Evolutionary conservation across 2,113 vertebrate genomes (phyloP).

Genomic region (Cygnus buccinator): DNA sequence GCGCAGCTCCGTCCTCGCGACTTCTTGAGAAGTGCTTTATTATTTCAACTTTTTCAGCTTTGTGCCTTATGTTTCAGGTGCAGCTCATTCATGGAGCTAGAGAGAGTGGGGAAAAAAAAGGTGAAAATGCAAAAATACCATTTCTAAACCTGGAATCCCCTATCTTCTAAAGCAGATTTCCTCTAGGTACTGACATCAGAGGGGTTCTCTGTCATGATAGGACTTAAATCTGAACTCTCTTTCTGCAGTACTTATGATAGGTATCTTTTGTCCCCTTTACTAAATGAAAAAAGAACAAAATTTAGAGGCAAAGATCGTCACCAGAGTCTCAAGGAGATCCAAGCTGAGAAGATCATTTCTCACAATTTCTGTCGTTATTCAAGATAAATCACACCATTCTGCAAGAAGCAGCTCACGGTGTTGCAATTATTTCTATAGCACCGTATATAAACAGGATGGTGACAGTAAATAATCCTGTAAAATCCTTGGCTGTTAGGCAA

Average conservation of each 20-base stretch:
- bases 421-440: not conserved
- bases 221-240: not conserved
- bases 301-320: not conserved
- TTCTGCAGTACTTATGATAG: not conserved
- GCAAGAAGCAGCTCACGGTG: not conserved
- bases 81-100: not conserved
- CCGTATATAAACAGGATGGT: not conserved
- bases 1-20: no score
- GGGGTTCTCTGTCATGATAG: not conserved
- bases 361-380: not conserved
- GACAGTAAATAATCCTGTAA: not conserved
- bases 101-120: fast-evolving
- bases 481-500: not conserved
- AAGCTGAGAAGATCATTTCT: not conserved
- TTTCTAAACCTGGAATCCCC: not conserved
- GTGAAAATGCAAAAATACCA: not conserved
- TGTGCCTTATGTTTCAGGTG: not conserved
- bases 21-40: not conserved
- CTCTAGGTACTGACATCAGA: not conserved
- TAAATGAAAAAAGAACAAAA: not conserved
- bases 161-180: not conserved
- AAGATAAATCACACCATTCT: not conserved
- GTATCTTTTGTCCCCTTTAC: not conserved
- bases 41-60: not conserved
- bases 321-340: not conserved